phyloP scores from a whole-genome alignment of 2,888 invertebrate genomes.

The Stenotaenia linearis region DNA sequence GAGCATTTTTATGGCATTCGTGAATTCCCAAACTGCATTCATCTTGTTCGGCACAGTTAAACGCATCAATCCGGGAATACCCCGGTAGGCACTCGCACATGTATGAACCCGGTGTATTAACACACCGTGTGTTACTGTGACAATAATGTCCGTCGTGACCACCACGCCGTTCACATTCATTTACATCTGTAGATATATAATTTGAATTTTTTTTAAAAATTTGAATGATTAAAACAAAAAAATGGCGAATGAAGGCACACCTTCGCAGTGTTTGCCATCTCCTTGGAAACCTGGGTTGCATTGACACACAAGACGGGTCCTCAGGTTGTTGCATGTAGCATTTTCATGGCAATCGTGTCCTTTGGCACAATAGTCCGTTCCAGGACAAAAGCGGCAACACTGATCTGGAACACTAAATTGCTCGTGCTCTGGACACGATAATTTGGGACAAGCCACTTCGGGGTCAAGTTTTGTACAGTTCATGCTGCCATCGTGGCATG shows the following conservation, averaged over 20 bases:
- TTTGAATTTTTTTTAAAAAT: not conserved
- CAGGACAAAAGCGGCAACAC: slow-evolving; percentile 86
- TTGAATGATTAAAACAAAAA: not conserved
- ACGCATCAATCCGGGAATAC: slow-evolving; percentile 61
- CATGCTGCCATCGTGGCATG: slow-evolving; percentile 76
- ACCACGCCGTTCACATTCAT: slow-evolving; percentile 75
- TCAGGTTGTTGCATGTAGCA: slow-evolving; percentile 84
- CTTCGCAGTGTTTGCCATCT: slow-evolving; percentile 58
- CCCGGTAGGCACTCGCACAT: slow-evolving; percentile 77
- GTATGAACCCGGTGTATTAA: slow-evolving; percentile 75
- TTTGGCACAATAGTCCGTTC: slow-evolving; percentile 76
- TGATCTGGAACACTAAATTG: slow-evolving; percentile 76
- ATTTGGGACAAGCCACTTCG: slow-evolving; percentile 66
- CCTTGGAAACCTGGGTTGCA: slow-evolving; percentile 86
- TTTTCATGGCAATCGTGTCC: slow-evolving; percentile 84
- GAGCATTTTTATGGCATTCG: slow-evolving; percentile 67
- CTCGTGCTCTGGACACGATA: slow-evolving; percentile 68
- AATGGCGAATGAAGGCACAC: slow-evolving; percentile 40
- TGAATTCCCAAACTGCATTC: slow-evolving; percentile 68
- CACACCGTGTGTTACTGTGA: slow-evolving; percentile 73
- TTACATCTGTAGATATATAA: slow-evolving; percentile 59
- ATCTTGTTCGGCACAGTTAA: slow-evolving; percentile 58
- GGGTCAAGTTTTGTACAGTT: slow-evolving; percentile 67
- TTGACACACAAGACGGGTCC: slow-evolving; percentile 83
- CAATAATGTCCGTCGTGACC: slow-evolving; percentile 77